A percentile compares a stretch with the other conserved stretches of the same genome.
phyloP scores from a whole-genome alignment of 1,140 invertebrate species.

The Leptestheria dahalacensis region DNA sequence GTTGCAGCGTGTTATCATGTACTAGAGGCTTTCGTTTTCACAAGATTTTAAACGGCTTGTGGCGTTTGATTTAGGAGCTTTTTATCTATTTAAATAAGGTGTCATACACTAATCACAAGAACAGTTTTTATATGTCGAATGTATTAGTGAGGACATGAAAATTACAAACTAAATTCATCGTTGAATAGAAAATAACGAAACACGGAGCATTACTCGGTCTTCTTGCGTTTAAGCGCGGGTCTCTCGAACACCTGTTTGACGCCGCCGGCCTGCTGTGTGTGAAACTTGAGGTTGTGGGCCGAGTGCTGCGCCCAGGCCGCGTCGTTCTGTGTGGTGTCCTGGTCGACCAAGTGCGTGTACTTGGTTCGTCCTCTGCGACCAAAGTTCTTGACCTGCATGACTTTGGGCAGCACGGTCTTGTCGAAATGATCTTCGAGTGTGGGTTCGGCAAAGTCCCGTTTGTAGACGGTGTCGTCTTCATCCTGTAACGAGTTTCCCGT shows the following conservation, averaged over 20 bases:
- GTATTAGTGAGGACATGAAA: too few species aligned
- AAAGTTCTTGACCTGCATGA: constrained; percentile 99
- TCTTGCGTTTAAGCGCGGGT: constrained; percentile 42
- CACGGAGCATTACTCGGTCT: neutral
- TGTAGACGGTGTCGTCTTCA: constrained; percentile 80
- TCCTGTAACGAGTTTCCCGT: constrained; percentile 38
- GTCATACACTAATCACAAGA: too few species aligned
- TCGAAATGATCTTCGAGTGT: constrained; percentile 99
- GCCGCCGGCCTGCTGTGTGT: constrained; percentile 80
- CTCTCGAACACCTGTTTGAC: constrained; percentile 85
- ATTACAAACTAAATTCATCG: too few species aligned
- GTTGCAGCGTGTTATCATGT: too few species aligned
- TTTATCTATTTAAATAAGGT: too few species aligned
- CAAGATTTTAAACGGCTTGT: too few species aligned
- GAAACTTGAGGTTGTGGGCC: constrained; percentile 73
- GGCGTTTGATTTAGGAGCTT: too few species aligned
- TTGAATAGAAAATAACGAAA: too few species aligned
- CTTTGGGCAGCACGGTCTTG: constrained; percentile 95
- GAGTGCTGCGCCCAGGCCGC: constrained; percentile 91
- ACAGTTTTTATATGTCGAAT: too few species aligned
- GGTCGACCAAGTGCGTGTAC: constrained; percentile 97
- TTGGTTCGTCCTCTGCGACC: constrained; percentile 95
- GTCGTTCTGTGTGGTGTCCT: constrained; percentile 96
- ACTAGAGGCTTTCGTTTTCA: too few species aligned
- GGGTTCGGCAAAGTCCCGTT: constrained; percentile 89